phyloP scores from a whole-genome alignment of 2,113 vertebrate species.

The Merops nubicus region DNA sequence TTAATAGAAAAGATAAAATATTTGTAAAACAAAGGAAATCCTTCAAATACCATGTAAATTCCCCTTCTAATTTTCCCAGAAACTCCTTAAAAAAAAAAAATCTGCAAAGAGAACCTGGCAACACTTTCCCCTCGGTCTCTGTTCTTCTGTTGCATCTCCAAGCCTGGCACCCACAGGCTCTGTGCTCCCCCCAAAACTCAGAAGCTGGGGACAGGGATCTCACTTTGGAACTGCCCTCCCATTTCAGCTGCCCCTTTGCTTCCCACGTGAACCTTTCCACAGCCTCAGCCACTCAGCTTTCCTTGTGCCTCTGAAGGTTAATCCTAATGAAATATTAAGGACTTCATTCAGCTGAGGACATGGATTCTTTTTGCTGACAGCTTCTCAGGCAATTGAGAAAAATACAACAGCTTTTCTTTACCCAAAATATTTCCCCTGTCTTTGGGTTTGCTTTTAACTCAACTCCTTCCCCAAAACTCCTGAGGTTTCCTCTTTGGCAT shows the following conservation, averaged over 20 bases:
- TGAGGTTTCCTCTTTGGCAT: background rate
- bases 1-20: conserved; percentile 61
- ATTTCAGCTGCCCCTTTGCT: background rate
- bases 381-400: background rate
- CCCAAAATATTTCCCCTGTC: background rate
- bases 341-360: background rate
- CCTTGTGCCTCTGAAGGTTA: background rate
- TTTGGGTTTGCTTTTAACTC: background rate
- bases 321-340: background rate
- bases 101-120: background rate
- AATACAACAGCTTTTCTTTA: background rate
- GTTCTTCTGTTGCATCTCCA: accelerated
- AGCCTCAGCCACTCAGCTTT: background rate
- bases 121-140: accelerated
- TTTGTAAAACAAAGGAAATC: conserved; percentile 60
- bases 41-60: conserved; percentile 68
- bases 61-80: conserved; percentile 53
- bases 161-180: background rate
- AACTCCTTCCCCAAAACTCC: background rate
- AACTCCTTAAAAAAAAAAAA: background rate
- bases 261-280: background rate
- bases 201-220: background rate
- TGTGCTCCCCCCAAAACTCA: accelerated
- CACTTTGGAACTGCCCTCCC: accelerated
- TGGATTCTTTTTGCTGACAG: accelerated